phyloP scores from a whole-genome alignment of 1,140 invertebrate species.

The Panagrolaimus sp. region DNA sequence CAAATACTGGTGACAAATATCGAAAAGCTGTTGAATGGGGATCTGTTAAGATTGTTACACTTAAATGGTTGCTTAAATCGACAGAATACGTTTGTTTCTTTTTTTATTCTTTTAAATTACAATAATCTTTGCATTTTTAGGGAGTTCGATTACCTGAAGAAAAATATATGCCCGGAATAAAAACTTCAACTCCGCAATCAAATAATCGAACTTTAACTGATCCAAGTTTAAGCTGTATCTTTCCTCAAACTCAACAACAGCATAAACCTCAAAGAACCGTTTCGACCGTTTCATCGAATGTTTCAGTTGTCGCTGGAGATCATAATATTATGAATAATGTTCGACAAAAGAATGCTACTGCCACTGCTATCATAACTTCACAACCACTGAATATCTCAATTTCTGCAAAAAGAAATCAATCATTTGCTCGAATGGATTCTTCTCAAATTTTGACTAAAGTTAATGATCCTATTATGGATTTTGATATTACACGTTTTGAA shows the following conservation, averaged over 20 bases:
- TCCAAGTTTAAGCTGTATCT: neutral
- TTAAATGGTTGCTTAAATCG: conserved; percentile 8
- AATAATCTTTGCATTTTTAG: neutral
- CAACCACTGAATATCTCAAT: neutral
- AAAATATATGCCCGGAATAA: neutral
- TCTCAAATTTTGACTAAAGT: neutral
- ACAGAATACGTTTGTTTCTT: neutral
- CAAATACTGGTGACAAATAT: conserved; percentile 5
- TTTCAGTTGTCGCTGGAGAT: neutral
- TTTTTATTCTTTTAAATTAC: neutral
- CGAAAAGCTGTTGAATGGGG: conserved; percentile 17
- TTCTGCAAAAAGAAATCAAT: neutral
- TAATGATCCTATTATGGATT: neutral
- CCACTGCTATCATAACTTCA: neutral
- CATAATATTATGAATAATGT: neutral
- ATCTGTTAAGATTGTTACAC: conserved; percentile 17
- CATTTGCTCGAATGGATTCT: neutral
- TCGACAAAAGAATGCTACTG: neutral
- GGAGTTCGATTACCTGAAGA: neutral
- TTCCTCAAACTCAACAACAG: too few relatives aligned
- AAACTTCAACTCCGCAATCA: neutral
- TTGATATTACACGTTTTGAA: neutral
- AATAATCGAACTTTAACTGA: neutral
- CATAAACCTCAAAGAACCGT: neutral
- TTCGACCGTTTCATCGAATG: neutral